Base-by-base conservation (phyloP, 1,140 invertebrate genomes). In the Sesamia nonagrioides region DNA sequence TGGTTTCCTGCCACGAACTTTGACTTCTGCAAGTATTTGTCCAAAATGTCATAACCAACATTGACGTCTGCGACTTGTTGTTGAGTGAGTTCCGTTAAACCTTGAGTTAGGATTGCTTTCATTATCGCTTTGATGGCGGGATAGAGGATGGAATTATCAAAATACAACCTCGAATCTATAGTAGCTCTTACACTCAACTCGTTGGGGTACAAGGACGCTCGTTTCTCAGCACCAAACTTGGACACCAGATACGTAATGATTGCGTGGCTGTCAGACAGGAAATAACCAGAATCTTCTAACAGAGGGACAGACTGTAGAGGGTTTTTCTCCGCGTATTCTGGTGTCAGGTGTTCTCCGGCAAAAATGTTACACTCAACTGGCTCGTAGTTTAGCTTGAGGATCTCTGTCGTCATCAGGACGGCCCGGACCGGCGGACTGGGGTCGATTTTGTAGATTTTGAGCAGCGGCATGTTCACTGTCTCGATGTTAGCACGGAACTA, bases 401-500 rank as follows among this genome's bases (percentile, higher is more conserved):
- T 18, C 7, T 21, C 52, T 21, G 18, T 18, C 1, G 21, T 21
- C 52, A 56, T 56, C 2, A 56, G 18, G 3, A 56, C 52, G 0
- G n/a, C 52, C 9, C 52, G 6, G 17, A 27, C 17, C 15, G 52
- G 52, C 7, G 52, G 52, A 56, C 52, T 56, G 8, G 52, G 5
- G 18, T 56, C 52, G 7, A 21, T 56, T 17, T 56, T 56, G 21
- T 56, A 17, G 17, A 56, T 18, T 27, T 27, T 56, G 17, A 56
- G 7, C 52, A 8, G 3, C 52, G 21, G 37, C 94, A 96, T 77
- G 40, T 71, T 61, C 8, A 52, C 71, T n/a, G 45, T 74, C 6
- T 35, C 18, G 9, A 7, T 0, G 33, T 72, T 56, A 0, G 54
- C 2, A 56, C 18, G 1, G 15, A 56, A 50, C 45, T 50, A 13